Conservation (phyloP, 2,888 invertebrate species). For the Aproaerema taeniolella region DNA sequence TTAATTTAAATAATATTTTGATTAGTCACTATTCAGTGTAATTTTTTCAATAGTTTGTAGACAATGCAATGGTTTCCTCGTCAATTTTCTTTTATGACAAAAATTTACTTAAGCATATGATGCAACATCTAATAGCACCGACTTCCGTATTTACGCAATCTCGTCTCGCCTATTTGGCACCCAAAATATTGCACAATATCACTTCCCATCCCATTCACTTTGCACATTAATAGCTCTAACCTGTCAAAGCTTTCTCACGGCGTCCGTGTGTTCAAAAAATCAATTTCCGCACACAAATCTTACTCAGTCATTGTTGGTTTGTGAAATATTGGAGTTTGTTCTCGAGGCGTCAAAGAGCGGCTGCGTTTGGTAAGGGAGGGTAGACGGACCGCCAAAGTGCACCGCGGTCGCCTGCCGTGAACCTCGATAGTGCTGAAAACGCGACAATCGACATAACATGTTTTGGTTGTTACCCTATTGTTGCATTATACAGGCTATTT, state of each 20-base stretch:
- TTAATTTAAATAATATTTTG: too few relatives aligned
- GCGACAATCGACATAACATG: conserved; percentile 63
- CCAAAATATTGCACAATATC: conserved; percentile 44
- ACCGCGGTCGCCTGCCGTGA: conserved; percentile 50
- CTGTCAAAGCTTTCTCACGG: conserved; percentile 71
- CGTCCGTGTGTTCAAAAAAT: conserved; percentile 60
- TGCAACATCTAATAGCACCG: neutral
- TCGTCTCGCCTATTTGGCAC: conserved; percentile 9
- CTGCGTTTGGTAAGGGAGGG: conserved; percentile 32
- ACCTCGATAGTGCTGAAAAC: conserved; percentile 65
- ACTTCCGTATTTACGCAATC: conserved; percentile 4
- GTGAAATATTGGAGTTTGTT: conserved; percentile 63
- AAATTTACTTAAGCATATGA: too few relatives aligned
- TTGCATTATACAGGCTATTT: conserved; percentile 32
- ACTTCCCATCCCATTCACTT: conserved; percentile 42
- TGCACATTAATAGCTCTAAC: conserved; percentile 50
- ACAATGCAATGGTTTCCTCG: too few relatives aligned
- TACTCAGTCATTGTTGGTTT: conserved; percentile 66
- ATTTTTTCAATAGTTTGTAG: too few relatives aligned
- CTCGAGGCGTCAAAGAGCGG: conserved; percentile 46
- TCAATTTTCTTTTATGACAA: neutral
- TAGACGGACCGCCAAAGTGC: conserved; percentile 22
- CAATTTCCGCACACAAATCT: conserved; percentile 77
- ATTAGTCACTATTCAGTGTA: too few relatives aligned
- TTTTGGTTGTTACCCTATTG: conserved; percentile 59